A percentile compares a stretch with the other conserved stretches of the same genome.
Evolutionary conservation across 2,113 vertebrate genomes (phyloP).

Genomic region (Capra hircus): DNA sequence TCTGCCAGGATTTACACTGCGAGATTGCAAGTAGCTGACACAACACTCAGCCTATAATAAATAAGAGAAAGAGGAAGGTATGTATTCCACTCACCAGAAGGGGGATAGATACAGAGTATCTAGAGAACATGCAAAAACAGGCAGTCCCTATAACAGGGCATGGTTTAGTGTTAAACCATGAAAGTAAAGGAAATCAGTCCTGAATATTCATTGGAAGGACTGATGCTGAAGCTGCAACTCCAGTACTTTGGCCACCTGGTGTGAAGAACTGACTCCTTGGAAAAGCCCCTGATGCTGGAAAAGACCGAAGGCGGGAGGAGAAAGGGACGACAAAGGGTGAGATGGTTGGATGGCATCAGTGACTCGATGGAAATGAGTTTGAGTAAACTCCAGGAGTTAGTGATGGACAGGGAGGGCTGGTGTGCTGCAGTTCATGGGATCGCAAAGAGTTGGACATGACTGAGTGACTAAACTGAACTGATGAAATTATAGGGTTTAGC

Average conservation of each 20-base stretch:
- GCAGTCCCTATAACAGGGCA: background rate
- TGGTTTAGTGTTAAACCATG: background rate
- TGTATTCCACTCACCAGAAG: background rate
- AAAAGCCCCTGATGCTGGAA: background rate
- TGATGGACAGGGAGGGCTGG: background rate
- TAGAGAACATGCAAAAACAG: background rate
- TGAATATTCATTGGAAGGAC: background rate
- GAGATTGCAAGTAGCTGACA: background rate
- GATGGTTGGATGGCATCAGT: background rate
- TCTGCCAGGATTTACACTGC: background rate
- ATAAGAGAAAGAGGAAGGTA: background rate
- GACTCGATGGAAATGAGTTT: background rate
- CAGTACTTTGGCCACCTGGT: background rate
- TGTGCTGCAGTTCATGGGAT: background rate
- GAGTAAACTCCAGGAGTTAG: background rate
- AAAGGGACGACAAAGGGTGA: background rate
- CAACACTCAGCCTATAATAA: background rate
- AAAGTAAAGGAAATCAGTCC: background rate
- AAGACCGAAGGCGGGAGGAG: background rate
- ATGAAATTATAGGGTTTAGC: background rate
- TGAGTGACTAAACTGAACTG: background rate
- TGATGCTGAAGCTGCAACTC: background rate
- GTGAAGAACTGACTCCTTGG: background rate
- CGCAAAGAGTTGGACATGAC: background rate
- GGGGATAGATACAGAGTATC: background rate